Percentiles rank a stretch among this genome's conserved stretches.
These are phyloP conservation scores for Coturnix japonica DNA, from an alignment of 2,113 vertebrate species.

Conservation along the genomic window DNA sequence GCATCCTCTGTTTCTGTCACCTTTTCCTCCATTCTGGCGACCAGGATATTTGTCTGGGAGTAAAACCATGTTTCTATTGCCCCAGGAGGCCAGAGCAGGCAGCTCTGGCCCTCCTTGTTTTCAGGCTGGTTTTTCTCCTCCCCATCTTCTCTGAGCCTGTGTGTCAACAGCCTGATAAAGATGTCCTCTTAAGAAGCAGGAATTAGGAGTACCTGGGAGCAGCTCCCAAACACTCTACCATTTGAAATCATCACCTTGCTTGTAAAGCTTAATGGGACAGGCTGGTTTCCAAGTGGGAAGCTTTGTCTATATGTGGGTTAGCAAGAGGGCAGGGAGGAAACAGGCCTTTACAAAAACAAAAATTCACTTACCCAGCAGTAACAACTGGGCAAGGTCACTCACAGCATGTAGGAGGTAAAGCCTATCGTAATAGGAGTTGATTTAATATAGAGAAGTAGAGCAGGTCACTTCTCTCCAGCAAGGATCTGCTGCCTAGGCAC, in stretches of 20 bases:
- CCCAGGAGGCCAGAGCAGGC: background rate
- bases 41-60: background rate
- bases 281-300: conserved; percentile 48
- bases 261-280: conserved; percentile 22
- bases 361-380: conserved; percentile 39
- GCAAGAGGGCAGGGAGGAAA: conserved; percentile 21
- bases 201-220: background rate
- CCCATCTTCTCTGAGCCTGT: background rate
- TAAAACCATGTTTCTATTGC: background rate
- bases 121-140: background rate
- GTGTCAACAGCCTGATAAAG: background rate
- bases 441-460: background rate
- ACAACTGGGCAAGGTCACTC: background rate
- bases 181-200: background rate
- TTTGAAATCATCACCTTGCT: background rate
- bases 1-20: background rate
- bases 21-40: background rate
- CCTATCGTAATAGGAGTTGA: background rate
- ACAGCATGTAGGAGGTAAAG: background rate
- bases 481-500: background rate
- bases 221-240: background rate
- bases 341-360: background rate
- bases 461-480: background rate
- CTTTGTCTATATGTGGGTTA: conserved; percentile 55
- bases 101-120: background rate